Conservation (phyloP, 2,797 vertebrate species). For the Acanthurus tractus region DNA sequence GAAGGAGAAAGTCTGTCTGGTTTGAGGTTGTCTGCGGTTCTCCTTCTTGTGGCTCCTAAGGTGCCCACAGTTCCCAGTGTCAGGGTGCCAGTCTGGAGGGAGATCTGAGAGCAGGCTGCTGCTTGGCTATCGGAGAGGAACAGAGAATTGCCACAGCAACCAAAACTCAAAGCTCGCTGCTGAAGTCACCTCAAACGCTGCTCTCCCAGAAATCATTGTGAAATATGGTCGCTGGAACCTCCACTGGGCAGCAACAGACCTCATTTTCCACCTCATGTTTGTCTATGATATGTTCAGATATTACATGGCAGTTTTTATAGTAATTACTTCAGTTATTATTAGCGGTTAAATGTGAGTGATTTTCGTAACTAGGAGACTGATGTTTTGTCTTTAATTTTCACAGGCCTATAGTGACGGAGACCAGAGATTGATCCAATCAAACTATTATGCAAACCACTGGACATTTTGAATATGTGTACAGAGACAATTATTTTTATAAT, state of each 20-base stretch:
- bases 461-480: slow-evolving; percentile 86
- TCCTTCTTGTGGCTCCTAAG: slow-evolving; percentile 81
- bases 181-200: slow-evolving; percentile 49
- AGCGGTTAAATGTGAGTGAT: slow-evolving; percentile 77
- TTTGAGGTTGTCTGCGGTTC: slow-evolving; percentile 84
- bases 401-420: slow-evolving; percentile 86
- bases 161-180: slow-evolving; percentile 66
- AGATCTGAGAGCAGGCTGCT: slow-evolving; percentile 74
- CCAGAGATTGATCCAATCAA: slow-evolving; percentile 79
- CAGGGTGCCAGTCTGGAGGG: slow-evolving; percentile 79
- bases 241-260: slow-evolving; percentile 49
- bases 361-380: slow-evolving; percentile 80
- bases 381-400: slow-evolving; percentile 76
- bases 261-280: slow-evolving; percentile 84
- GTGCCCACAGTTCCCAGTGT: slow-evolving; percentile 82
- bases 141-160: slow-evolving; percentile 72
- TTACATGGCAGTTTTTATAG: slow-evolving; percentile 76
- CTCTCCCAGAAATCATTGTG: slow-evolving; percentile 68
- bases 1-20: slow-evolving; percentile 81
- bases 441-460: slow-evolving; percentile 88
- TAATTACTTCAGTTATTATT: slow-evolving; percentile 79
- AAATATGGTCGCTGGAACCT: slow-evolving; percentile 70
- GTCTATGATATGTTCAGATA: slow-evolving; percentile 78
- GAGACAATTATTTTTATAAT: slow-evolving; percentile 87
- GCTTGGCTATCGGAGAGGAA: slow-evolving; percentile 75